Evolutionary conservation across 2,888 invertebrate species (phyloP), one percentile per base, ranked within the genome.

Genomic region (Therioaphis trifolii): DNA sequence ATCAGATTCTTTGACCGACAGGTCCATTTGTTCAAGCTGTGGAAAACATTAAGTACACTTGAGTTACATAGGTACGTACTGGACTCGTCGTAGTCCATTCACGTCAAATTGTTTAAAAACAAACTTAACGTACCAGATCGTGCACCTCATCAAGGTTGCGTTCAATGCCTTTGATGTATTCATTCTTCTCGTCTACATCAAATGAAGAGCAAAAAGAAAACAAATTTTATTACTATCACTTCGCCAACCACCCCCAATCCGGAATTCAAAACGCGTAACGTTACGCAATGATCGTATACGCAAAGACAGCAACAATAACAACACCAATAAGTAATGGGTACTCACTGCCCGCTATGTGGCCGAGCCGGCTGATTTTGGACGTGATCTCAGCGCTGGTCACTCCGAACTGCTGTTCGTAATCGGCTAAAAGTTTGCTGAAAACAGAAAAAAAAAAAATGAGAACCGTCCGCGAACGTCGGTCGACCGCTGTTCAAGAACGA

Each of bases 391-490:
- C 96, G 87, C 96, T 96, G 87, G 96, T 91, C 86, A 94, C 91
- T n/a, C 96, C 96, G 90, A 97, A 97, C 90, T 97, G 96, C 89
- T 97, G 96, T 89, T 97, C 97, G 88, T 96, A 97, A 86, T 94
- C 95, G 87, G 95, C 95, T 87, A 97, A 92, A 87, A 96, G 91
- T 58, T 82, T 82, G 46, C 80, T 82, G 35, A 58, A 71, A 79
- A 79, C n/a, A 14, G 52, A 11, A n/a, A n/a, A n/a, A n/a, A n/a
- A n/a, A n/a, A n/a, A n/a, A n/a, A n/a, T n/a, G n/a, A n/a, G n/a
- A n/a, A n/a, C n/a, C n/a, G n/a, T n/a, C n/a, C n/a, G n/a, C n/a
- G n/a, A n/a, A n/a, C n/a, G n/a, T n/a, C n/a, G n/a, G n/a, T n/a
- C n/a, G n/a, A n/a, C n/a, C n/a, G n/a, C n/a, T n/a, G n/a, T n/a